Evolutionary conservation across 2,797 vertebrate species (phyloP).

Genomic region (Thunnus albacares): DNA sequence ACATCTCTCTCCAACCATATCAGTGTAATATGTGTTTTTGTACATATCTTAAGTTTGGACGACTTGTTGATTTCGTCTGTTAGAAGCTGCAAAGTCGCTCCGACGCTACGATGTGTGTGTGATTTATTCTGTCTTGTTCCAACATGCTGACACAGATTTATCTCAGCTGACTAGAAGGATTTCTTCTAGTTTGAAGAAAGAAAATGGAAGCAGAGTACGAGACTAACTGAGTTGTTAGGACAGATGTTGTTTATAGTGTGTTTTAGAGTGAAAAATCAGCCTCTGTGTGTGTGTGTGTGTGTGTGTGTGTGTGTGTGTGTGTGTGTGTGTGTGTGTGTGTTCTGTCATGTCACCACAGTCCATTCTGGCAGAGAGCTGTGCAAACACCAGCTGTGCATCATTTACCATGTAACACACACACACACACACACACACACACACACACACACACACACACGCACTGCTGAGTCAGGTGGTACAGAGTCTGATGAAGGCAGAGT

Average conservation of each 20-base stretch:
- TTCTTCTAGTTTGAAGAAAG: not conserved
- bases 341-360: not conserved
- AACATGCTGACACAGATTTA: no score
- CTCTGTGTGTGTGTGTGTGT: not conserved
- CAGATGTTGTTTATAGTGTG: not conserved
- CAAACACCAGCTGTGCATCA: constrained; percentile 49
- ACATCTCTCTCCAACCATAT: no score
- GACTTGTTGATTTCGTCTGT: no score
- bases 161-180: no score
- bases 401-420: constrained; percentile 15
- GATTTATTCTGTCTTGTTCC: no score
- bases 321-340: constrained; percentile 10
- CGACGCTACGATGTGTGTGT: no score
- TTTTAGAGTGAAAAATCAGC: not conserved
- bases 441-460: constrained; percentile 21
- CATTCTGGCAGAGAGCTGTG: constrained; percentile 19
- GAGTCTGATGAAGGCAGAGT: constrained; percentile 34
- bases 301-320: not conserved
- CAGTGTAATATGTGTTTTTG: no score
- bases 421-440: constrained; percentile 35
- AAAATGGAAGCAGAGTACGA: not conserved
- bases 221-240: not conserved
- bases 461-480: constrained; percentile 55
- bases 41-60: no score
- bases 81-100: no score